Evolutionary conservation across 2,797 vertebrate species (phyloP).

Genomic region (Acanthurus leucopareius): DNA sequence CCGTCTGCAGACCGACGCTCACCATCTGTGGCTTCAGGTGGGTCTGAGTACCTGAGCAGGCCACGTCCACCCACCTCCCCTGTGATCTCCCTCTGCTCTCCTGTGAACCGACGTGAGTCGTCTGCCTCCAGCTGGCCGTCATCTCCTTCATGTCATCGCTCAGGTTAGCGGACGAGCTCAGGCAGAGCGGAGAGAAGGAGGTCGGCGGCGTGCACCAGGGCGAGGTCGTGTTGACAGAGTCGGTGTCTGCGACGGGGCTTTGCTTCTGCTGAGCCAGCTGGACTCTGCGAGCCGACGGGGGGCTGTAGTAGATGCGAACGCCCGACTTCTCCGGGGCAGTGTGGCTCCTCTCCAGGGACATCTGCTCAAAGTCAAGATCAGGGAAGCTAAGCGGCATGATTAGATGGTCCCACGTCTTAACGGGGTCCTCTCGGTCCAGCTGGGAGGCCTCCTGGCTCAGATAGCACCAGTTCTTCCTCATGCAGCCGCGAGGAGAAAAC

Average conservation of each 20-base stretch:
- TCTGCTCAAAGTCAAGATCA: slow-evolving; percentile 84
- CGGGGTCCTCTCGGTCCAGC: slow-evolving; percentile 79
- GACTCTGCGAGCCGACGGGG: slow-evolving; percentile 91
- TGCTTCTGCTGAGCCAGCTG: slow-evolving; percentile 80
- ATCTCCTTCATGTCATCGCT: slow-evolving; percentile 99
- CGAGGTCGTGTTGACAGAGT: slow-evolving; percentile 62
- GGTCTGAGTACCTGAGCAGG: slow-evolving; percentile 81
- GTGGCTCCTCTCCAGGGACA: slow-evolving; percentile 90
- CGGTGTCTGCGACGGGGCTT: slow-evolving; percentile 57
- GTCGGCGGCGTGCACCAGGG: slow-evolving; percentile 77
- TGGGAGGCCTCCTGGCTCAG: slow-evolving; percentile 86
- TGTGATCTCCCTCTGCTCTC: slow-evolving; percentile 84
- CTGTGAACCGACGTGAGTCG: slow-evolving; percentile 80
- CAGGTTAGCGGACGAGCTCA: slow-evolving; percentile 93
- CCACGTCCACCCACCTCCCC: slow-evolving; percentile 86
- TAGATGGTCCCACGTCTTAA: slow-evolving; percentile 90
- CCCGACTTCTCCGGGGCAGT: slow-evolving; percentile 93
- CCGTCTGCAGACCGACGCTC: slow-evolving; percentile 85
- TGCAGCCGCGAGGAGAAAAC: slow-evolving; percentile 56
- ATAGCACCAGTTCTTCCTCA: slow-evolving; percentile 89
- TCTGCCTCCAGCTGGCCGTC: slow-evolving; percentile 91
- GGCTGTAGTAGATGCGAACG: slow-evolving; percentile 96
- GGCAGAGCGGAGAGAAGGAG: slow-evolving; percentile 86
- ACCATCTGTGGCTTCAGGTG: slow-evolving; percentile 77
- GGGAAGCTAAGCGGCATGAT: slow-evolving; percentile 85